These are phyloP conservation scores for Daphoenositta chrysoptera DNA, from an alignment of 2,113 vertebrate genomes.

Conservation along the genomic window DNA sequence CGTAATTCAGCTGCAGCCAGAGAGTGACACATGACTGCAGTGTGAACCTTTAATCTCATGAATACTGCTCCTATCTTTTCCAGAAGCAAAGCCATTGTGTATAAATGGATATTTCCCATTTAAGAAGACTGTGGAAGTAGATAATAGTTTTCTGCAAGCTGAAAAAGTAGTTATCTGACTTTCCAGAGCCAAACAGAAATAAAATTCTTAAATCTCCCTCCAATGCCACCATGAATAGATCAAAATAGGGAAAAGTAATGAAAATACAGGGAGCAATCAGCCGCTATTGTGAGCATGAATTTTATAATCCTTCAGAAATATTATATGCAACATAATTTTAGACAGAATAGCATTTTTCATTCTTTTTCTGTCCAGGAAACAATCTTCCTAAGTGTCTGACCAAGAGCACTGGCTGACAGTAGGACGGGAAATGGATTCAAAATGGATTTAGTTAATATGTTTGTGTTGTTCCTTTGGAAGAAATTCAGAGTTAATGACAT, in stretches of 20 bases:
- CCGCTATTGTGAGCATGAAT: conserved; percentile 24
- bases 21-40: neutral
- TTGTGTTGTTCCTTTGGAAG: neutral
- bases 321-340: conserved; percentile 14
- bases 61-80: neutral
- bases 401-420: neutral
- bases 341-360: conserved; percentile 14
- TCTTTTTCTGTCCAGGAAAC: conserved; percentile 26
- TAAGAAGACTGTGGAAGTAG: neutral
- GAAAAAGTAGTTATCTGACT: conserved; percentile 4
- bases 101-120: neutral
- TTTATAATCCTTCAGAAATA: conserved; percentile 41
- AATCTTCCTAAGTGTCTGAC: conserved; percentile 10
- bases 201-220: conserved; percentile 7
- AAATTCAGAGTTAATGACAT: conserved; percentile 4
- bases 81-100: neutral
- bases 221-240: neutral
- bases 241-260: conserved; percentile 13
- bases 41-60: neutral
- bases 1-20: neutral
- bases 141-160: neutral
- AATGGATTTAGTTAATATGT: neutral
- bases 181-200: neutral
- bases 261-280: conserved; percentile 51
- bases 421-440: neutral